Conservation (phyloP, 1,140 invertebrate genomes). For the Parapsyche elsis region DNA sequence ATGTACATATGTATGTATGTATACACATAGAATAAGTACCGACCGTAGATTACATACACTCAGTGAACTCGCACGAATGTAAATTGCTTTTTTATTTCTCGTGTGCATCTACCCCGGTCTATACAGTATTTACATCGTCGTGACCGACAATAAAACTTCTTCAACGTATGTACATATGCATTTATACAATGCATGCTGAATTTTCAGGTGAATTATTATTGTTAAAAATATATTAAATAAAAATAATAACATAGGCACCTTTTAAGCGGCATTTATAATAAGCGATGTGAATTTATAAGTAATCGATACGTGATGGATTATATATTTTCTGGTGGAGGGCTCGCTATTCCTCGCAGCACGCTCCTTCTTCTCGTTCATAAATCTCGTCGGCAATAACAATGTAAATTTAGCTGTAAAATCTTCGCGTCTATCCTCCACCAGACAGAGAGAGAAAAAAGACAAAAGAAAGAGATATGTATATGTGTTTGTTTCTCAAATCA, state of each 20-base stretch:
- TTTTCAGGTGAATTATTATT: slow-evolving; percentile 15
- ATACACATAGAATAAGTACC: not conserved
- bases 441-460: not conserved
- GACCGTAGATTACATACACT: slow-evolving; percentile 33
- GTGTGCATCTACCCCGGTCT: not conserved
- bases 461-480: no score
- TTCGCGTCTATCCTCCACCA: slow-evolving; percentile 36
- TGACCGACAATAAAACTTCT: no score
- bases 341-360: slow-evolving; percentile 36
- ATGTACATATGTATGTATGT: no score
- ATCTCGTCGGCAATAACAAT: slow-evolving; percentile 49
- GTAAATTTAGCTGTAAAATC: slow-evolving; percentile 47
- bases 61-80: slow-evolving; percentile 38
- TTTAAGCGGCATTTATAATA: no score
- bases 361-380: slow-evolving; percentile 39
- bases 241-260: not conserved
- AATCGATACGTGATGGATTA: slow-evolving; percentile 31
- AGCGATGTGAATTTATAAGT: slow-evolving; percentile 25
- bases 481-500: slow-evolving; percentile 12
- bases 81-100: slow-evolving; percentile 44
- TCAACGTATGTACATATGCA: not conserved
- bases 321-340: slow-evolving; percentile 2
- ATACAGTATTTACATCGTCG: no score
- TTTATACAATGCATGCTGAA: not conserved
- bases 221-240: not conserved